Evolutionary conservation across 2,113 vertebrate genomes (phyloP).

Genomic region (Sinocyclocheilus grahami): DNA sequence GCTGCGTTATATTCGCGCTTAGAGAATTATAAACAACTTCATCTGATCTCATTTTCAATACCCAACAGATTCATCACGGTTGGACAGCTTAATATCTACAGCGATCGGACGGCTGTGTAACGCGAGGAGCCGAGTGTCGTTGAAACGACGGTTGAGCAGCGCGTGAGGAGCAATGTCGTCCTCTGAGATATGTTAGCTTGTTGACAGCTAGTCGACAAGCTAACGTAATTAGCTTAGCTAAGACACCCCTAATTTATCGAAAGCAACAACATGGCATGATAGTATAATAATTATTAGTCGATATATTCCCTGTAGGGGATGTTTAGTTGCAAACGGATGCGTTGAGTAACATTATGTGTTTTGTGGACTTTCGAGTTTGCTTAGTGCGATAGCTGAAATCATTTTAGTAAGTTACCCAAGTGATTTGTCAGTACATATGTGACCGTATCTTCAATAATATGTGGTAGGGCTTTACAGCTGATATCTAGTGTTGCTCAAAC

Average conservation of each 20-base stretch:
- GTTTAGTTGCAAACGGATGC: neutral
- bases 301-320: conserved; percentile 4
- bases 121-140: neutral
- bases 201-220: conserved; percentile 53
- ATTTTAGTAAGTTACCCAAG: neutral
- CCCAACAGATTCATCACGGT: neutral
- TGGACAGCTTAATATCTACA: neutral
- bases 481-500: neutral
- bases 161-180: conserved; percentile 15
- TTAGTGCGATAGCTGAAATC: neutral
- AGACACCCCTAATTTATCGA: neutral
- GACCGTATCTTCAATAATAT: neutral
- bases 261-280: neutral
- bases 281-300: neutral
- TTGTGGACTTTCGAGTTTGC: neutral
- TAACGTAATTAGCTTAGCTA: conserved; percentile 21
- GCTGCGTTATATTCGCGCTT: no score
- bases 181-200: conserved; percentile 33
- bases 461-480: neutral
- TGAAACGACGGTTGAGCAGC: neutral
- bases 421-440: neutral
- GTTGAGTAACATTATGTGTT: neutral
- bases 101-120: neutral
- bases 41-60: neutral
- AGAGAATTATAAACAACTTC: neutral